These are phyloP conservation scores for Drosophila burlai DNA, from an alignment of 1,140 invertebrate genomes.

Conservation along the genomic window DNA sequence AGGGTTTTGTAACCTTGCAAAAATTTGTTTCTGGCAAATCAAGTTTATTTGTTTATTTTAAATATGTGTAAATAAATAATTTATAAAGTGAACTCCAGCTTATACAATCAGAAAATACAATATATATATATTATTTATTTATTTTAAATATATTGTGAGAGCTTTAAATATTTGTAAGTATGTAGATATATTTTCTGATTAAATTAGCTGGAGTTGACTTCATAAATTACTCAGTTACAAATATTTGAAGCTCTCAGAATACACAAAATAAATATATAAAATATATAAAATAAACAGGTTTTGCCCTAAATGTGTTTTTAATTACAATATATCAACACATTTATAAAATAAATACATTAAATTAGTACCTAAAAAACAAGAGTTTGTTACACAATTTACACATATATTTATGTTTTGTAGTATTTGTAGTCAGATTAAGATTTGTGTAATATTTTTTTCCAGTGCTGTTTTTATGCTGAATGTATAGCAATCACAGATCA, in stretches of 20 bases:
- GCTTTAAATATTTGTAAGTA: too few relatives aligned
- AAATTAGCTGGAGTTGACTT: too few relatives aligned
- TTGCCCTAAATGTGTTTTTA: neutral
- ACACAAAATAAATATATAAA: neutral
- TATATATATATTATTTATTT: neutral
- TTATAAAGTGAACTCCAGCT: neutral
- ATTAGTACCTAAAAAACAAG: neutral
- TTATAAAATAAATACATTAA: neutral
- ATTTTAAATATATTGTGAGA: too few relatives aligned
- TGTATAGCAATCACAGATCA: conserved; percentile 20
- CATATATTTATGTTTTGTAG: too few relatives aligned
- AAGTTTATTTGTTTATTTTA: neutral
- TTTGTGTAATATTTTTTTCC: neutral
- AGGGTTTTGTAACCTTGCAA: neutral
- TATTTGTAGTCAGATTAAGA: neutral
- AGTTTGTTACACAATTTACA: too few relatives aligned
- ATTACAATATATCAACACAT: neutral
- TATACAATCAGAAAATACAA: neutral
- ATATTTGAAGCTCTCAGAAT: too few relatives aligned
- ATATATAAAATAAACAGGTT: neutral
- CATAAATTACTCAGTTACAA: too few relatives aligned
- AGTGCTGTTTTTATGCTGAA: conserved; percentile 3
- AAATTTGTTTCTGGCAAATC: neutral
- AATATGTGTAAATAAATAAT: neutral
- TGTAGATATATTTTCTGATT: too few relatives aligned